These are phyloP conservation scores for Enteromius thamalakanensis DNA, from an alignment of 2,797 vertebrate genomes.

Conservation along the genomic window DNA sequence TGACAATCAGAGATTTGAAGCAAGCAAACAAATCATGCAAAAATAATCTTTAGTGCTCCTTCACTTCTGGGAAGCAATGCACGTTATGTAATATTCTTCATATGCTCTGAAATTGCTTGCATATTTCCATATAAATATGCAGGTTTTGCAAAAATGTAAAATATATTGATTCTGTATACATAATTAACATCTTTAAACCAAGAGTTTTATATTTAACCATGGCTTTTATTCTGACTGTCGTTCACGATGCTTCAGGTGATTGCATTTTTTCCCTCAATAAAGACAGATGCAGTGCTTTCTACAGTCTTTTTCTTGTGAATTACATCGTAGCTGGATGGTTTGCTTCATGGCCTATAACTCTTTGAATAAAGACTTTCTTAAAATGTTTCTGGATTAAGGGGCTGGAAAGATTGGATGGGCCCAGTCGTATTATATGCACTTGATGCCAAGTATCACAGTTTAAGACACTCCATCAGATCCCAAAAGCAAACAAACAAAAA, in stretches of 20 bases:
- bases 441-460: neutral
- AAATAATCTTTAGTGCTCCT: neutral
- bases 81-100: neutral
- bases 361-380: neutral
- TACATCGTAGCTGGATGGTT: neutral
- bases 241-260: neutral
- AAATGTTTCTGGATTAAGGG: neutral
- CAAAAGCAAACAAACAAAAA: neutral
- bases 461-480: neutral
- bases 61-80: neutral
- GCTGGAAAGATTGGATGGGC: neutral
- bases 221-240: neutral
- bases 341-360: neutral
- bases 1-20: neutral
- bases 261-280: neutral
- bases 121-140: neutral
- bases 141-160: neutral
- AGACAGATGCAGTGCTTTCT: neutral
- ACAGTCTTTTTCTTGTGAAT: neutral
- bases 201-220: neutral
- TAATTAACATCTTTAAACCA: neutral
- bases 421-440: neutral
- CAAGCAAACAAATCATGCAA: neutral
- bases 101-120: neutral
- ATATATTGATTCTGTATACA: neutral